phyloP scores from a whole-genome alignment of 2,113 vertebrate species.

The Tangachromis dhanisi region DNA sequence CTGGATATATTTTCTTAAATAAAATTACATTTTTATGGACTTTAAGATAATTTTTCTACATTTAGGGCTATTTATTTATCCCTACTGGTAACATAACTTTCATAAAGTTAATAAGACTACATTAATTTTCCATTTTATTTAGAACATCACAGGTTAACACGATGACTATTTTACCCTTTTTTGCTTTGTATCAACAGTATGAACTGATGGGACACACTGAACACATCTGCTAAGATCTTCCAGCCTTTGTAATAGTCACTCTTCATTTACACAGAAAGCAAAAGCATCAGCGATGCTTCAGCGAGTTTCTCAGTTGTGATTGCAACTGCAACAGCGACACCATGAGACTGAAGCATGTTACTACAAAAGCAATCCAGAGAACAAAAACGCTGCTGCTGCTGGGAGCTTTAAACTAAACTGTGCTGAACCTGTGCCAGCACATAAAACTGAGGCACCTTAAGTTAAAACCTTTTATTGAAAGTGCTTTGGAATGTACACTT shows the following conservation, averaged over 20 bases:
- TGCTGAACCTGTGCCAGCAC: neutral
- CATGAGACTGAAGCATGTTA: neutral
- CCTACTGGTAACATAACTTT: neutral
- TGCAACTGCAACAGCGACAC: neutral
- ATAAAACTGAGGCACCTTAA: neutral
- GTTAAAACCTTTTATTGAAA: slow-evolving; percentile 64
- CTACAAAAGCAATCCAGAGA: neutral
- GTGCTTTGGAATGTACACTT: slow-evolving; percentile 63
- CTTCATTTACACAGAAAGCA: neutral
- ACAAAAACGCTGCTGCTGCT: neutral
- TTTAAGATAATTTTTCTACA: neutral
- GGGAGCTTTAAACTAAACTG: neutral
- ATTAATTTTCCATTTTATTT: neutral
- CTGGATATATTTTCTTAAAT: neutral
- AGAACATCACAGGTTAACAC: neutral
- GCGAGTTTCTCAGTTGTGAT: neutral
- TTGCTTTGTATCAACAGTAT: neutral
- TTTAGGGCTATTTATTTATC: neutral
- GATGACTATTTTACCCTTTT: neutral
- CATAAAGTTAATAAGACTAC: neutral
- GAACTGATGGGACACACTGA: neutral
- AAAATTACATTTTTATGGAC: neutral
- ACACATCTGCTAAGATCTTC: neutral
- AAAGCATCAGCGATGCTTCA: neutral
- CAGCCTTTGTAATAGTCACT: neutral